Evolutionary conservation across 2,797 vertebrate species (phyloP), one percentile per base, ranked within the genome.

Genomic region (Peromyscus attwateri): DNA sequence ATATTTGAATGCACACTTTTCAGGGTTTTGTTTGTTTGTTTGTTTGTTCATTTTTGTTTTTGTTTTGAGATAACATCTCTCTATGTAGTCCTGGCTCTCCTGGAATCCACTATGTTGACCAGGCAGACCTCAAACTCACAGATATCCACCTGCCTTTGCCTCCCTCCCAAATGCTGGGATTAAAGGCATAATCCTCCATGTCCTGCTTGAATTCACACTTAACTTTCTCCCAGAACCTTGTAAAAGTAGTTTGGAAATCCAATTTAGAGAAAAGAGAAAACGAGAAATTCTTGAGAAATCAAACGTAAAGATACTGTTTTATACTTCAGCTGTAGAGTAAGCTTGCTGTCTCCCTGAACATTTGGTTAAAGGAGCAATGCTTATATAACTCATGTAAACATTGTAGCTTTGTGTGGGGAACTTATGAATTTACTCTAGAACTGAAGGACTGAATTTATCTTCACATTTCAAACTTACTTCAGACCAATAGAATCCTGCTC

Each of bases 191-290:
- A 1, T 3, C 19, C 17, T 68, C 19, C 3, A 1, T 16, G 3
- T 85, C 43, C 64, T n/a, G 12, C 19, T 84, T 82, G n/a, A 93
- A 94, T 84, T 17, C 17, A 21, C 19, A 76, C 93, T 87, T 91
- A 87, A 92, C 62, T 95, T 97, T 34, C 21, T 96, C 27, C n/a
- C 29, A 76, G 92, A 80, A 94, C 68, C n/a, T 79, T 96, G 34
- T 29, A 68, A 60, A 95, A 94, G 76, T 89, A 89, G 79, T 87
- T 87, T 92, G 46, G 68, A 90, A 92, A 94, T 94, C 83, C 27
- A 93, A 4, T 76, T 95, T 94, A 76, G 17, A 90, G 9, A 21
- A 49, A 95, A 82, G 87, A 84, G 57, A 80, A 92, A 96, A 64
- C 43, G 82, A 79, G 64, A 14, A 57, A 49, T 89, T 73, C 37